A percentile compares a stretch with the other conserved stretches of the same genome.
These are phyloP conservation scores for Oreotrochilus melanogaster DNA, from an alignment of 2,113 vertebrate species.

Conservation along the genomic window DNA sequence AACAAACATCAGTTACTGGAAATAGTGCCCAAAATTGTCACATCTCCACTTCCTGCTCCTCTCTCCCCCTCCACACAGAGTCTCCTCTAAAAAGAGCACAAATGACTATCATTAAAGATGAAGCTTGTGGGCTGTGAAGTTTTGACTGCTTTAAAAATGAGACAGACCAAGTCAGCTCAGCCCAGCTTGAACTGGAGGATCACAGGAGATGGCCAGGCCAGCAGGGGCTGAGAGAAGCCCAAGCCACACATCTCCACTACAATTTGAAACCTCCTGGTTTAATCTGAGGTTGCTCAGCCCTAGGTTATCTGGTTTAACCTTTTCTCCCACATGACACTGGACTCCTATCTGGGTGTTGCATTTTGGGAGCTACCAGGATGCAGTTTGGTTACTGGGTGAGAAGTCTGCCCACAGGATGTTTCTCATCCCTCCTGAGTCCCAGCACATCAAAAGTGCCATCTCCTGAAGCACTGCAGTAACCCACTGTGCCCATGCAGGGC, in stretches of 20 bases:
- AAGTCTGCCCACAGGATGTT: neutral
- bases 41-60: neutral
- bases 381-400: accelerated
- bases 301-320: neutral
- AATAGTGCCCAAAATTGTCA: neutral
- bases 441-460: neutral
- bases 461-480: neutral
- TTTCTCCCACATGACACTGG: neutral
- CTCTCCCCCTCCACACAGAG: neutral
- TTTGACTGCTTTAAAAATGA: neutral
- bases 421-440: neutral
- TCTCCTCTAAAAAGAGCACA: neutral
- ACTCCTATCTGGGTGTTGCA: accelerated
- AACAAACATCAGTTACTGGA: neutral
- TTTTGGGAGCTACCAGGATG: neutral
- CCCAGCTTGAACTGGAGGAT: neutral
- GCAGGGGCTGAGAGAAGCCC: neutral
- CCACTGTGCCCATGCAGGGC: neutral
- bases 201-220: neutral
- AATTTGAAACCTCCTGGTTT: neutral
- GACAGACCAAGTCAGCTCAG: neutral
- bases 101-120: neutral
- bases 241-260: neutral
- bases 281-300: neutral
- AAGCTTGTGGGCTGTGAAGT: neutral